Conservation (phyloP, 2,113 vertebrate genomes). For the Ciconia boyciana region DNA sequence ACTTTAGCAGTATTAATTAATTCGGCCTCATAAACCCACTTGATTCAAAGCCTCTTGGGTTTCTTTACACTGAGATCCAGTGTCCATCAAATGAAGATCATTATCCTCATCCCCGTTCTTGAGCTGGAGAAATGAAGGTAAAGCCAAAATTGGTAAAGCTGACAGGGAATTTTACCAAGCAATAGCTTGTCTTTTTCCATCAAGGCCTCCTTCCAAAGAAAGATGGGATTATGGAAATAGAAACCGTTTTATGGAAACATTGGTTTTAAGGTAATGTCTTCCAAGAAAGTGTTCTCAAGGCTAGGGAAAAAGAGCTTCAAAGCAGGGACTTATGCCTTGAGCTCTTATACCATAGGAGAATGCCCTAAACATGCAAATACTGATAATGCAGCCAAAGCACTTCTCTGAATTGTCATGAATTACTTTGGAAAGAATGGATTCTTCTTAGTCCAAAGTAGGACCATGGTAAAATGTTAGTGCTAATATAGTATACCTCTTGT, state of each 20-base stretch:
- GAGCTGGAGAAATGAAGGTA: background rate
- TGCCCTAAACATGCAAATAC: background rate
- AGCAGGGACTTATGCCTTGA: background rate
- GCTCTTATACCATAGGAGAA: background rate
- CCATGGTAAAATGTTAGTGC: background rate
- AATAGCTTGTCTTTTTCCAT: background rate
- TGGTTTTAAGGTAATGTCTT: background rate
- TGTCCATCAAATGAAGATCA: background rate
- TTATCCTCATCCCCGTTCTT: fast-evolving
- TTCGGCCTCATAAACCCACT: background rate
- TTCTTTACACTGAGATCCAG: background rate
- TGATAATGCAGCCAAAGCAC: background rate
- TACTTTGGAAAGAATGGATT: background rate
- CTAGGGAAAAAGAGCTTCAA: background rate
- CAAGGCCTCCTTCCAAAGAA: background rate
- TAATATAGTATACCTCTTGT: background rate
- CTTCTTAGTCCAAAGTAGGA: background rate
- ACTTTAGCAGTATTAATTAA: background rate
- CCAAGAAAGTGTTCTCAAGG: background rate
- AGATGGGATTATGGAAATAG: background rate
- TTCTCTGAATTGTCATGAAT: background rate
- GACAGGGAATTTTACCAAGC: background rate
- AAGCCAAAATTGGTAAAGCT: background rate
- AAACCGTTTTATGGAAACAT: background rate
- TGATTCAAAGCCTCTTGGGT: background rate